Percentiles rank a stretch among this genome's conserved stretches.
phyloP scores from a whole-genome alignment of 2,113 vertebrate species.

The Rutilus rutilus region DNA sequence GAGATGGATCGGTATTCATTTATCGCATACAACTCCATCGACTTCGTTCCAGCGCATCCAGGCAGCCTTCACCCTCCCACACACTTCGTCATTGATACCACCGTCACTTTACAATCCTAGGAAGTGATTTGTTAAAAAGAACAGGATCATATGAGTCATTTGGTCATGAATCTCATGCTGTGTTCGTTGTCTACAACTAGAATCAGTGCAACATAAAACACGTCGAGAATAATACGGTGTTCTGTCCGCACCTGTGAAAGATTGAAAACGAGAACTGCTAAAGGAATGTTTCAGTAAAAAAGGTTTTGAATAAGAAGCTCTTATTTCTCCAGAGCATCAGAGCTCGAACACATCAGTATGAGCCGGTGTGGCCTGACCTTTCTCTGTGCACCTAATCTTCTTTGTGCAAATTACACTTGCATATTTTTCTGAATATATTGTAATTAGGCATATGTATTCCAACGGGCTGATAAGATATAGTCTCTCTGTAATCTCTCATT shows the following conservation, averaged over 20 bases:
- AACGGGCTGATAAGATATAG: slow-evolving; percentile 79
- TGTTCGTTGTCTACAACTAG: neutral
- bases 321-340: slow-evolving; percentile 8
- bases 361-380: slow-evolving; percentile 69
- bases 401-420: slow-evolving; percentile 83
- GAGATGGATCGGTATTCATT: no score
- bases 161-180: neutral
- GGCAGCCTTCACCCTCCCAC: no score
- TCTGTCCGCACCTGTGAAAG: neutral
- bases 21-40: no score
- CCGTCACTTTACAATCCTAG: no score
- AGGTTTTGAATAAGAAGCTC: neutral
- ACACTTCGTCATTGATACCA: no score
- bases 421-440: slow-evolving; percentile 81
- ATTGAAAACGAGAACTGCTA: no score
- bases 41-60: no score
- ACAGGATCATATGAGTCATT: neutral
- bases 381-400: slow-evolving; percentile 78
- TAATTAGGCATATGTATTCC: slow-evolving; percentile 84
- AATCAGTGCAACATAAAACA: neutral
- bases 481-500: slow-evolving; percentile 83
- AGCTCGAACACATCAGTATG: neutral
- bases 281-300: no score
- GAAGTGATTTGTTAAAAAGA: neutral
- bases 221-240: neutral